Percentiles rank a stretch among this genome's conserved stretches.
phyloP scores from a whole-genome alignment of 2,113 vertebrate species.

The Mugil cephalus region DNA sequence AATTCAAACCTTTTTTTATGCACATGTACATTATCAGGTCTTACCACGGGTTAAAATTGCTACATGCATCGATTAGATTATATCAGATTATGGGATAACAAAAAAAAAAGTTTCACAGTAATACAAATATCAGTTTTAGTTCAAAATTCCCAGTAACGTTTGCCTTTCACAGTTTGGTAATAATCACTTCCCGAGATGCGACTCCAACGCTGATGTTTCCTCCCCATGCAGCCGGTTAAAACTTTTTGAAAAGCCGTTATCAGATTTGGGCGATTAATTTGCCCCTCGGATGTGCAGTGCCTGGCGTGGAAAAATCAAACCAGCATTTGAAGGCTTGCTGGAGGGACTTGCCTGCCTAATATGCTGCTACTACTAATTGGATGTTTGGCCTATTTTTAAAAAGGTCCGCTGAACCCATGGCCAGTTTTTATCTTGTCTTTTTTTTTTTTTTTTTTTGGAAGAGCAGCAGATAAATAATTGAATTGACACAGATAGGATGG shows the following conservation, averaged over 20 bases:
- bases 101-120: not conserved
- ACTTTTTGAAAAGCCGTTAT: conserved; percentile 54
- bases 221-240: conserved; percentile 31
- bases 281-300: conserved; percentile 38
- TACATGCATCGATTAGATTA: no score
- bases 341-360: conserved; percentile 50
- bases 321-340: conserved; percentile 59
- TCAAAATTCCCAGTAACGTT: conserved; percentile 16
- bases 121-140: conserved; percentile 11
- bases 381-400: conserved; percentile 72
- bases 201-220: conserved; percentile 38
- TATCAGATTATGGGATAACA: no score
- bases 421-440: conserved; percentile 37
- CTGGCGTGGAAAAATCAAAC: conserved; percentile 58
- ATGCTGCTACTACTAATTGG: conserved; percentile 64
- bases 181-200: conserved; percentile 32
- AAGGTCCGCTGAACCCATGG: conserved; percentile 50
- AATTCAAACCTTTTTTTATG: no score
- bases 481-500: conserved; percentile 70
- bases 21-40: no score
- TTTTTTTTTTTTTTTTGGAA: not conserved
- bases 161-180: conserved; percentile 17
- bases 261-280: conserved; percentile 65
- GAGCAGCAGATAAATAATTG: conserved; percentile 72
- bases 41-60: no score